Conservation (phyloP, 2,113 vertebrate genomes). For the Poeciliopsis retropinna region DNA sequence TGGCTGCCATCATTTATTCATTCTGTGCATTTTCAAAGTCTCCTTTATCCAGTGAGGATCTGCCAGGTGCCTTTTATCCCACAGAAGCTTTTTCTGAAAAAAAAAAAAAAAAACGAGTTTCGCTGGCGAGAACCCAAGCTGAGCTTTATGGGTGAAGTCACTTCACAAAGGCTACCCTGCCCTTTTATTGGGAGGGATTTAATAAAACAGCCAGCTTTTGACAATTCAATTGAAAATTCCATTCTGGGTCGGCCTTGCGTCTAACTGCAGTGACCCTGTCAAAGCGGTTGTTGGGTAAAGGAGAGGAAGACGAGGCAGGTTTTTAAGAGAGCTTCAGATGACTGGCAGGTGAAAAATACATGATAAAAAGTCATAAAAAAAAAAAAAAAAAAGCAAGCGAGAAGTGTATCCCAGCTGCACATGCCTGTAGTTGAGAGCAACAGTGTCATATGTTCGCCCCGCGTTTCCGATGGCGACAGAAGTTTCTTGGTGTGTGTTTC, state of each 20-base stretch:
- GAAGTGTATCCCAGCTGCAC: constrained; percentile 47
- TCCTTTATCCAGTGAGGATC: constrained; percentile 18
- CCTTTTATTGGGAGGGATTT: constrained; percentile 76
- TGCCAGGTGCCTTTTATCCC: constrained; percentile 50
- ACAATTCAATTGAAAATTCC: constrained; percentile 75
- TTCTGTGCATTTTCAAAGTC: constrained; percentile 22
- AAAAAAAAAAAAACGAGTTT: constrained; percentile 27
- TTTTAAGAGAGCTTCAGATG: constrained; percentile 51
- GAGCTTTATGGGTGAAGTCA: constrained; percentile 61
- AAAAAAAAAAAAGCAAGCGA: constrained; percentile 14
- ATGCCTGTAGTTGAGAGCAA: constrained; percentile 52
- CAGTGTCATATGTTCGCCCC: constrained; percentile 40
- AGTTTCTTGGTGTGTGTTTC: constrained; percentile 31
- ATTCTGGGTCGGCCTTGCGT: constrained; percentile 71
- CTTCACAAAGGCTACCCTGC: constrained; percentile 71
- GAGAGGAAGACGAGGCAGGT: constrained; percentile 23
- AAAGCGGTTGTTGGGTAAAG: constrained; percentile 32
- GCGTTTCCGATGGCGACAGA: constrained; percentile 49
- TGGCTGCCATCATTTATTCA: constrained; percentile 7
- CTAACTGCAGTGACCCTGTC: constrained; percentile 68
- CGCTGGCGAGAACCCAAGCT: constrained; percentile 35
- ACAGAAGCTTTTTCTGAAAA: constrained; percentile 28
- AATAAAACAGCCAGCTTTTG: constrained; percentile 75
- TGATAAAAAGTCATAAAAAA: not conserved
- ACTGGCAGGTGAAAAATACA: constrained; percentile 59